phyloP scores from a whole-genome alignment of 2,888 invertebrate genomes.

The Chloromyia formosa region DNA sequence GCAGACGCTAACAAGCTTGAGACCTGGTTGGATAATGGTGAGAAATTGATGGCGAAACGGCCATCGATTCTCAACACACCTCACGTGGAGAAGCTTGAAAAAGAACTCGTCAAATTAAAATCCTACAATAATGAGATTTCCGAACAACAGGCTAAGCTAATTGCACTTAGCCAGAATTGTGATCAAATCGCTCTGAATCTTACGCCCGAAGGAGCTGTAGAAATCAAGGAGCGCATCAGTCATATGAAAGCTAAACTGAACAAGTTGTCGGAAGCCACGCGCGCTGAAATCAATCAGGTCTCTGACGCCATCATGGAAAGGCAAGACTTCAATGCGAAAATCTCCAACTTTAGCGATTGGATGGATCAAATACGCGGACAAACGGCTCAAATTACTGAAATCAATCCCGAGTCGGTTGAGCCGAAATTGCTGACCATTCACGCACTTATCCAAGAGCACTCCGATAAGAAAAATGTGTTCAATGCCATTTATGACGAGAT shows the following conservation, averaged over 20 bases:
- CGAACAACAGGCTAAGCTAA: slow-evolving; percentile 84
- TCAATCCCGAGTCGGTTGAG: slow-evolving; percentile 83
- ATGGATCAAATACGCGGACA: slow-evolving; percentile 77
- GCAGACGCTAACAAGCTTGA: slow-evolving; percentile 78
- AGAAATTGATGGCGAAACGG: slow-evolving; percentile 70
- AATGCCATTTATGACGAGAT: slow-evolving; percentile 84
- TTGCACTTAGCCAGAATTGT: slow-evolving; percentile 79
- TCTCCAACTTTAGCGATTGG: slow-evolving; percentile 83
- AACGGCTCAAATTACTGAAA: slow-evolving; percentile 80
- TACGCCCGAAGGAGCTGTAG: slow-evolving; percentile 78
- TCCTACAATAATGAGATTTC: slow-evolving; percentile 86
- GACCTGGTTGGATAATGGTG: slow-evolving; percentile 77
- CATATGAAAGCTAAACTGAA: slow-evolving; percentile 79
- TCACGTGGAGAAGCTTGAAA: slow-evolving; percentile 78
- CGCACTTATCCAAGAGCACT: slow-evolving; percentile 83
- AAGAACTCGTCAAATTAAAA: slow-evolving; percentile 78
- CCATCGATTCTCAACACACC: slow-evolving; percentile 73
- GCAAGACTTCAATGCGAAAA: slow-evolving; percentile 84
- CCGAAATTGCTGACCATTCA: slow-evolving; percentile 80
- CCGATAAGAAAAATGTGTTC: slow-evolving; percentile 82
- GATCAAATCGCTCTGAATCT: slow-evolving; percentile 82
- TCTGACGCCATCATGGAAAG: slow-evolving; percentile 83
- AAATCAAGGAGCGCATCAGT: slow-evolving; percentile 76
- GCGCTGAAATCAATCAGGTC: slow-evolving; percentile 79
- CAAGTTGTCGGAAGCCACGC: slow-evolving; percentile 78